Percentiles rank a stretch among this genome's conserved stretches.
These are phyloP conservation scores for Lycaena phlaeas DNA, from an alignment of 2,888 invertebrate genomes.

Conservation along the genomic window DNA sequence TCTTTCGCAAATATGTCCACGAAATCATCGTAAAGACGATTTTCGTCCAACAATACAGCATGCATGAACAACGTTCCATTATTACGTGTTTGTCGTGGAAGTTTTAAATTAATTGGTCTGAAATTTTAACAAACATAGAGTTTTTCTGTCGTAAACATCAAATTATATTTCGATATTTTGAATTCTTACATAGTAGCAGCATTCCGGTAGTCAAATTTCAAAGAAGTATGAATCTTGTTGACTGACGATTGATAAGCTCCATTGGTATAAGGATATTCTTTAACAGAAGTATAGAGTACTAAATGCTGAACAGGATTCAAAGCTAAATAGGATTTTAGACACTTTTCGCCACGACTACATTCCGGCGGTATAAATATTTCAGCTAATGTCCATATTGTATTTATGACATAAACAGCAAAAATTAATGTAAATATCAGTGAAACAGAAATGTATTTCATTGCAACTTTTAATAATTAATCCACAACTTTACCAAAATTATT, in stretches of 20 bases:
- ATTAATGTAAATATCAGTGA: constrained; percentile 75
- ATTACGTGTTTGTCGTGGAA: constrained; percentile 82
- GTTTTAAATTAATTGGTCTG: constrained; percentile 78
- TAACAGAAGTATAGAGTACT: constrained; percentile 78
- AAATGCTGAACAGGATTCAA: constrained; percentile 79
- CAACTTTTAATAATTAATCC: constrained; percentile 9
- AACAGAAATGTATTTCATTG: constrained; percentile 72
- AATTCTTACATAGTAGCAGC: constrained; percentile 46
- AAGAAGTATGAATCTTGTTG: constrained; percentile 72
- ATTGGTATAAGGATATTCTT: constrained; percentile 66
- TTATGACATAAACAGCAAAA: constrained; percentile 79
- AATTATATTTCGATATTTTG: no score
- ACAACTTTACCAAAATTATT: not conserved
- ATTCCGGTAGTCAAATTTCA: constrained; percentile 78
- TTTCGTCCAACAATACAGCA: constrained; percentile 74
- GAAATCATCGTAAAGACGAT: constrained; percentile 65
- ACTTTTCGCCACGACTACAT: constrained; percentile 76
- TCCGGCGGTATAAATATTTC: constrained; percentile 80
- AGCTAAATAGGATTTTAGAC: constrained; percentile 80
- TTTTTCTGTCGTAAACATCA: no score
- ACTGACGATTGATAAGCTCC: constrained; percentile 55
- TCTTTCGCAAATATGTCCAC: constrained; percentile 73
- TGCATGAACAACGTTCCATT: constrained; percentile 91
- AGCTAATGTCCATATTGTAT: constrained; percentile 84
- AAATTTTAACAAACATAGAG: constrained; percentile 18